Evolutionary conservation across 2,797 vertebrate genomes (phyloP).

Genomic region (Bradypus variegatus): DNA sequence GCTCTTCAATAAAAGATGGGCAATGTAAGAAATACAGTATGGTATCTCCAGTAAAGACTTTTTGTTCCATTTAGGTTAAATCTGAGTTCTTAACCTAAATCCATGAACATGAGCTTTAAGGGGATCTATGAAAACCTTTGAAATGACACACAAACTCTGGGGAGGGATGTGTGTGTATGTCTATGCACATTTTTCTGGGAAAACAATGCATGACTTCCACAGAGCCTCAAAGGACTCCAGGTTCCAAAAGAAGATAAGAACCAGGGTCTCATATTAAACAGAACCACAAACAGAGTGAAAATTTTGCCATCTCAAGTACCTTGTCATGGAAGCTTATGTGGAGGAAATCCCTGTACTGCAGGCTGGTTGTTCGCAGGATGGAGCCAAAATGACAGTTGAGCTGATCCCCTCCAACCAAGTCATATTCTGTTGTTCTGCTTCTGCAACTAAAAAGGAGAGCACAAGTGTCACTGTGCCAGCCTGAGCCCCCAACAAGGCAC

Average conservation of each 20-base stretch:
- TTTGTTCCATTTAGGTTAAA: background rate
- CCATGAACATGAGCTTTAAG: background rate
- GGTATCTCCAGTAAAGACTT: background rate
- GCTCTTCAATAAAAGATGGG: fast-evolving
- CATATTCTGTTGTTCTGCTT: conserved; percentile 76
- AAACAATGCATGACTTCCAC: too few species aligned
- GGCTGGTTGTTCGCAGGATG: conserved; percentile 87
- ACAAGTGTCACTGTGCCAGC: background rate
- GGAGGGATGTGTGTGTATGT: too few species aligned
- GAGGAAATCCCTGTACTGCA: conserved; percentile 96
- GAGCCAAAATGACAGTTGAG: conserved; percentile 89
- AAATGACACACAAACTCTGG: fast-evolving
- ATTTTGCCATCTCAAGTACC: conserved; percentile 71
- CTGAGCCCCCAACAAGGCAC: background rate
- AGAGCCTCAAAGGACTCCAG: background rate
- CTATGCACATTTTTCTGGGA: background rate
- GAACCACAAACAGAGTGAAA: background rate
- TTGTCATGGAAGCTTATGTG: conserved; percentile 95
- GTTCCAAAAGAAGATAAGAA: background rate
- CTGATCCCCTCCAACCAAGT: conserved; percentile 84
- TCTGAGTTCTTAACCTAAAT: background rate
- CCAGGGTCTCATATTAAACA: fast-evolving
- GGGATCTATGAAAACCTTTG: background rate
- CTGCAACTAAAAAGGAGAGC: conserved; percentile 77
- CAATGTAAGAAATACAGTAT: fast-evolving